Percentiles rank a stretch among this genome's conserved stretches.
These are phyloP conservation scores for Bolinopsis microptera DNA, from an alignment of 37 sponge, comb jelly and placozoan genomes.

Conservation along the genomic window DNA sequence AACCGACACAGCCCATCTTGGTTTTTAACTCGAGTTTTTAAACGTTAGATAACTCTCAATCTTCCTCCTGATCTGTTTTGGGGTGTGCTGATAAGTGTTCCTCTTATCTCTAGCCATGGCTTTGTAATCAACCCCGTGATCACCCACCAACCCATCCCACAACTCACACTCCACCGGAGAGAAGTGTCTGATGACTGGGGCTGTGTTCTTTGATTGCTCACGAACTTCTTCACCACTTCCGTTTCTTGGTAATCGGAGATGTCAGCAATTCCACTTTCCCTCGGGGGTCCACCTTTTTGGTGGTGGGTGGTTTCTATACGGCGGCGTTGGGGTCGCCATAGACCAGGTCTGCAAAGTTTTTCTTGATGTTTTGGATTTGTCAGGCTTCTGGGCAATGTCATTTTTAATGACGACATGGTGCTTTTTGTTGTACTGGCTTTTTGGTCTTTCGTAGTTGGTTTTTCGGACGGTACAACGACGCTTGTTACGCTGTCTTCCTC, in stretches of 20 bases:
- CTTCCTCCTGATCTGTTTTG: slow-evolving; percentile 57
- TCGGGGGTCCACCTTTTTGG: not conserved
- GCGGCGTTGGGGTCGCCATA: too few species aligned
- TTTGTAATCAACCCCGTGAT: slow-evolving; percentile 49
- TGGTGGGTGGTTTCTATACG: not conserved
- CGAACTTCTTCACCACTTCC: slow-evolving; percentile 39
- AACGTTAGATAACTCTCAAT: slow-evolving; percentile 27
- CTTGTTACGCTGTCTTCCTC: slow-evolving; percentile 52
- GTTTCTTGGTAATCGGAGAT: not conserved
- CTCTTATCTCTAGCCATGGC: slow-evolving; percentile 60
- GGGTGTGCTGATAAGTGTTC: slow-evolving; percentile 59
- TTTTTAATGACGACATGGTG: slow-evolving; percentile 45
- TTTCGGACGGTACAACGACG: slow-evolving; percentile 8
- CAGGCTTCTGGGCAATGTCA: slow-evolving; percentile 7
- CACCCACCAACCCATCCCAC: slow-evolving; percentile 39
- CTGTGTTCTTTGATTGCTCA: not conserved
- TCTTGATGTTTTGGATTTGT: slow-evolving; percentile 42
- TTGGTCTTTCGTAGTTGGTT: slow-evolving; percentile 31
- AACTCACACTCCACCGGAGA: slow-evolving; percentile 36
- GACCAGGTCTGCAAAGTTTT: slow-evolving; percentile 54
- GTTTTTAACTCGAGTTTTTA: slow-evolving; percentile 21
- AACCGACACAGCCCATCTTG: slow-evolving; percentile 61
- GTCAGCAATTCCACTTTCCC: not conserved
- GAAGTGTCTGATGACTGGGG: slow-evolving; percentile 49
- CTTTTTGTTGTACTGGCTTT: slow-evolving; percentile 53